Base-by-base conservation (phyloP, 2,888 invertebrate species). In the Nomada hirtipes region DNA sequence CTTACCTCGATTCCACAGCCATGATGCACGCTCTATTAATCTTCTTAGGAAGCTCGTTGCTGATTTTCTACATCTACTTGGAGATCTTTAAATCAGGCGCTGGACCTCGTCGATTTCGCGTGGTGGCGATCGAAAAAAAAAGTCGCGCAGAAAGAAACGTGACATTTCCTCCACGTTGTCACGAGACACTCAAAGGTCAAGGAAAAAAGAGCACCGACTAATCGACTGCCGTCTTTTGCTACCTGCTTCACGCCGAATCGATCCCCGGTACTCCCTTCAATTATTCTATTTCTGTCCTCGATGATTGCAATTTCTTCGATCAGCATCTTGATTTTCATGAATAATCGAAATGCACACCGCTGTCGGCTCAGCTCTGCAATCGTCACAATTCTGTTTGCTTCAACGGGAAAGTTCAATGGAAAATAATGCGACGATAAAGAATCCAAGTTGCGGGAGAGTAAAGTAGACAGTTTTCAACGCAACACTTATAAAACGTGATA, bases 1-100 rank as follows among this genome's bases (percentile, higher is more conserved):
- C 60, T 84, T 83, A 86, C 88, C 88, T 88, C 70, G 84, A 83
- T 74, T 88, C 88, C 23, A 86, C 87, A 76, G 88, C 84, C 88
- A 88, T 88, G 79, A 70, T 77, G 81, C 29, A 36, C 53, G 13
- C 50, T 52, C 15, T 52, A 18, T 1, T 42, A 15, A 52, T 18
- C n/a, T 44, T 20, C 23, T 23, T 44, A n/a, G 1, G 9, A 20
- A 2, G 11, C 52, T 29, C 15, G 29, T 20, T 26, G 36, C 4
- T 59, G 20, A 20, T n/a, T 57, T 36, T 13, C 23, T n/a, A 47
- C 9, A 23, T 63, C 63, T 2, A 53, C 15, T 13, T 2, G 13
- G 23, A 57, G 47, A 20, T 29, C 23, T 29, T 18, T 2, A 1
- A 42, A n/a, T n/a, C 44, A 42, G 55, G 15, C n/a, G 15, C 7